Conservation (phyloP, 2,113 vertebrate species). For the Scophthalmus maximus region DNA sequence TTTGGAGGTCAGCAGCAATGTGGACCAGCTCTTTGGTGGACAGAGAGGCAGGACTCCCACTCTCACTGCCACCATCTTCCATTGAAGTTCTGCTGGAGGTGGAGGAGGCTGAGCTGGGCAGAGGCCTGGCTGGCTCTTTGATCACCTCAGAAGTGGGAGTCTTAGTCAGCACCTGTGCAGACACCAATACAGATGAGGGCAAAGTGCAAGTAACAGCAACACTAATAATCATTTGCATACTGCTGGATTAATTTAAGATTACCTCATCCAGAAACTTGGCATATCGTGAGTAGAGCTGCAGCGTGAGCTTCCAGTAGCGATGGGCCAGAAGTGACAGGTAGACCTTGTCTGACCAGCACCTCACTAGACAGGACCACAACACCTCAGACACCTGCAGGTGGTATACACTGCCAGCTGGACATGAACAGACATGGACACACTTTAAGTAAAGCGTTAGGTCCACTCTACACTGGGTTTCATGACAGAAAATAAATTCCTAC, state of each 20-base stretch:
- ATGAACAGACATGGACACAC: conserved; percentile 10
- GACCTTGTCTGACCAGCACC: conserved; percentile 92
- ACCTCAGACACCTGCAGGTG: conserved; percentile 89
- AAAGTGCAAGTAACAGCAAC: neutral
- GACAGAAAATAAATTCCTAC: conserved; percentile 66
- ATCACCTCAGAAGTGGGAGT: conserved; percentile 77
- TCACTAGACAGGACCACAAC: conserved; percentile 87
- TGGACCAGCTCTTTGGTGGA: conserved; percentile 88
- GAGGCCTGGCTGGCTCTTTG: conserved; percentile 85
- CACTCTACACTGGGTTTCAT: neutral
- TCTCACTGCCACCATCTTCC: conserved; percentile 86
- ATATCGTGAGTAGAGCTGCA: conserved; percentile 92
- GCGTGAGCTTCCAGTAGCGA: conserved; percentile 93
- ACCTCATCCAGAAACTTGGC: conserved; percentile 91
- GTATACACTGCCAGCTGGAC: conserved; percentile 86
- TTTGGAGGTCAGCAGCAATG: conserved; percentile 90
- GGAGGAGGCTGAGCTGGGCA: conserved; percentile 86
- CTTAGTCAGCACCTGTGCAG: conserved; percentile 85
- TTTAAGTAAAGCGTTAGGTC: neutral
- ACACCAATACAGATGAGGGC: conserved; percentile 1
- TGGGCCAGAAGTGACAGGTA: conserved; percentile 89
- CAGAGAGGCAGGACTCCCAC: conserved; percentile 79
- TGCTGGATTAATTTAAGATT: conserved; percentile 30
- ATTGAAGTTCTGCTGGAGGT: conserved; percentile 79
- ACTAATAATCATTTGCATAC: neutral